Evolutionary conservation across 2,888 invertebrate species (phyloP).

Genomic region (Sycophila texana): DNA sequence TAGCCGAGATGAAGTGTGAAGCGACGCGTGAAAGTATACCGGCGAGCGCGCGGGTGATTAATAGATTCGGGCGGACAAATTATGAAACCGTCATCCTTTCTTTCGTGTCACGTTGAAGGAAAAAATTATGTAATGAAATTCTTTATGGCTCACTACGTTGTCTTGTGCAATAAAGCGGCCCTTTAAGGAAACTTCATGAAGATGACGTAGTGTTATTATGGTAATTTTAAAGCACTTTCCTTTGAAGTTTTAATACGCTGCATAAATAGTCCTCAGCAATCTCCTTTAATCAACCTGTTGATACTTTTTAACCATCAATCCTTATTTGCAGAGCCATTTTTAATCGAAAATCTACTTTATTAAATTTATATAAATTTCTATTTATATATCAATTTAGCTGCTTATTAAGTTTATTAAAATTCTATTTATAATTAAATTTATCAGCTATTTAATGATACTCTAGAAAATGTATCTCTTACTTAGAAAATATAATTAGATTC

Average conservation of each 20-base stretch:
- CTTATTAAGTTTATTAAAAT: too few relatives aligned
- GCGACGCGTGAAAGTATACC: not conserved
- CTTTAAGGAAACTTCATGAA: not conserved
- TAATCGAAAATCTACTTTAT: too few relatives aligned
- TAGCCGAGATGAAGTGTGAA: not conserved
- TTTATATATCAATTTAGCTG: too few relatives aligned
- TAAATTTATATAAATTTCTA: too few relatives aligned
- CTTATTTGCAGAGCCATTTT: too few relatives aligned
- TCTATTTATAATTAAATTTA: too few relatives aligned
- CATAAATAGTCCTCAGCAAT: not conserved
- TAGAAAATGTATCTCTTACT: too few relatives aligned
- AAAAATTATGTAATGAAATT: constrained; percentile 22
- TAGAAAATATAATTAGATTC: too few relatives aligned
- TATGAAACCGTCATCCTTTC: constrained; percentile 9
- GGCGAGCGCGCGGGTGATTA: constrained; percentile 13
- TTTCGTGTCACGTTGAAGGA: not conserved
- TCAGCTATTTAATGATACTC: too few relatives aligned
- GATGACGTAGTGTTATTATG: constrained; percentile 34
- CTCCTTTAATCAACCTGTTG: not conserved
- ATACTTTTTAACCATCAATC: not conserved
- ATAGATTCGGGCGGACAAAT: constrained; percentile 11
- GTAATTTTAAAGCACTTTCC: constrained; percentile 27
- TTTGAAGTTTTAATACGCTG: not conserved
- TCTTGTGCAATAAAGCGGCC: not conserved
- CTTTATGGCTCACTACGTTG: not conserved